These are phyloP conservation scores for Nemurella pictetii DNA, from an alignment of 2,888 invertebrate genomes.

Conservation along the genomic window DNA sequence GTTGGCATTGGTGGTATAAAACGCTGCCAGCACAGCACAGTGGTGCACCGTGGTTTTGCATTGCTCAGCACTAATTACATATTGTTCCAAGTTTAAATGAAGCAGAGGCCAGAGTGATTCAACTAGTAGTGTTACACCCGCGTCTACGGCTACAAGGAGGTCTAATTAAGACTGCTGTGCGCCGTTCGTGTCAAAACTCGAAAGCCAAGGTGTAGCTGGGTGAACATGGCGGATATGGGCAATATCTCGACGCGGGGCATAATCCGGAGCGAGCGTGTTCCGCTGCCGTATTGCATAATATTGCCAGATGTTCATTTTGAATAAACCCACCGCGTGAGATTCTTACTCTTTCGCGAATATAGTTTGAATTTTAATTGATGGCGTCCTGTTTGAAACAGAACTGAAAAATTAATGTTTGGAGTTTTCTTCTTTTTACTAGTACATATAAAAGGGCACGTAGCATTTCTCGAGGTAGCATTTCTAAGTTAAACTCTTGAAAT, in stretches of 20 bases:
- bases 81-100: not conserved
- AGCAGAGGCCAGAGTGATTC: not conserved
- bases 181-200: not conserved
- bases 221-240: not conserved
- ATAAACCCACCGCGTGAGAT: not conserved
- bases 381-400: not conserved
- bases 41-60: not conserved
- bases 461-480: not conserved
- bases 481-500: not conserved
- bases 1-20: not conserved
- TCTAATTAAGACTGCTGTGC: not conserved
- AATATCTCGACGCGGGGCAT: not conserved
- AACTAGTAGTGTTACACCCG: not conserved
- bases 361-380: not conserved
- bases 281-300: not conserved
- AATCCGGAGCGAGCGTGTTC: not conserved
- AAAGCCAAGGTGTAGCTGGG: not conserved
- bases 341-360: not conserved
- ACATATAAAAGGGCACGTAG: not conserved
- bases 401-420: not conserved
- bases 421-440: not conserved
- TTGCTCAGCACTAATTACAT: not conserved
- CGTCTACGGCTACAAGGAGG: not conserved
- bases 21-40: not conserved
- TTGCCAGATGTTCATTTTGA: slow-evolving; percentile 17